Conservation (phyloP, 2,113 vertebrate genomes). For the Caloenas nicobarica region DNA sequence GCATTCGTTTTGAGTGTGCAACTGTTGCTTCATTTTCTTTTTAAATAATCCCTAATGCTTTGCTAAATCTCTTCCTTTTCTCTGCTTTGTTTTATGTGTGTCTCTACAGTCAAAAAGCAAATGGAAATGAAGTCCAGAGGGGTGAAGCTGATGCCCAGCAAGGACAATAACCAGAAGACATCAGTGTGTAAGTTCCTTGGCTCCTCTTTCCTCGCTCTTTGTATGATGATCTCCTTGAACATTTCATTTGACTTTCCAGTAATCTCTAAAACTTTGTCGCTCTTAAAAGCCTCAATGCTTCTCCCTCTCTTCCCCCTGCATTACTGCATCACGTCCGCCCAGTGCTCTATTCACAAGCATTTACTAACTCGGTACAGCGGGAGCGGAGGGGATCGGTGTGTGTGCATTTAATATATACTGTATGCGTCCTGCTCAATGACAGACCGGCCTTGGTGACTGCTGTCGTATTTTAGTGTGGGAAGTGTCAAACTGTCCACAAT, state of each 20-base stretch:
- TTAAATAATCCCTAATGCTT: not conserved
- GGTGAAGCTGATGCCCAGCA: constrained; percentile 97
- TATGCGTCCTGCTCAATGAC: not conserved
- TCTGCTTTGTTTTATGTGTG: not conserved
- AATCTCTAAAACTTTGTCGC: not conserved
- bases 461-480: not conserved
- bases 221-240: constrained; percentile 22
- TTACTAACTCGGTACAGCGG: constrained; percentile 15
- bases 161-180: constrained; percentile 97
- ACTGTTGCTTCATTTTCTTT: rapidly evolving
- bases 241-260: constrained; percentile 41
- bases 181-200: constrained; percentile 92
- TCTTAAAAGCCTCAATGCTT: constrained; percentile 7
- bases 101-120: constrained; percentile 93
- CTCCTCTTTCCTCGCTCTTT: not conserved
- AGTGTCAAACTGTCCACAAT: not conserved
- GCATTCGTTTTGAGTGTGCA: not conserved
- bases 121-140: constrained; percentile 96
- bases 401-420: not conserved
- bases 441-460: not conserved
- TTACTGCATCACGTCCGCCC: constrained; percentile 49
- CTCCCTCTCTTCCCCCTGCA: constrained; percentile 21
- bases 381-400: not conserved
- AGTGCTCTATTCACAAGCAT: constrained; percentile 40
- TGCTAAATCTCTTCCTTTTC: not conserved